These are phyloP conservation scores for Lepidocyrtoides sp. DNA, from an alignment of 2,888 invertebrate species.

Conservation along the genomic window DNA sequence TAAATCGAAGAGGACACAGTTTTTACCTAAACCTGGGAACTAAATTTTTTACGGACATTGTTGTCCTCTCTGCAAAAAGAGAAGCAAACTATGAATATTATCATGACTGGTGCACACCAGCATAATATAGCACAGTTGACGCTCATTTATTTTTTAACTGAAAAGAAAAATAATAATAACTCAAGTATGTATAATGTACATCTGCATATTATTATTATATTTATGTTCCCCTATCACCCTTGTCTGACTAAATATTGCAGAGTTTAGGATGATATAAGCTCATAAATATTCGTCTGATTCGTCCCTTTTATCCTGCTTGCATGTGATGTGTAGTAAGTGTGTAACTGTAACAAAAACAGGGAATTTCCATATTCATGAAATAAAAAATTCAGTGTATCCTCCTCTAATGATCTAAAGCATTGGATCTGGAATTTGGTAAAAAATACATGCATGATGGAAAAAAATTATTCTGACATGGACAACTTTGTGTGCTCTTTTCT, in stretches of 20 bases:
- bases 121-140: not conserved
- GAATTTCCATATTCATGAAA: constrained; percentile 60
- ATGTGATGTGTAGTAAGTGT: not conserved
- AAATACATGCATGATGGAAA: not conserved
- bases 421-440: constrained; percentile 22
- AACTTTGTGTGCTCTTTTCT: constrained; percentile 22
- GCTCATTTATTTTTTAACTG: constrained; percentile 20
- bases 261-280: not conserved
- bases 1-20: constrained; percentile 68
- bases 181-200: constrained; percentile 5
- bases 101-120: too few species aligned
- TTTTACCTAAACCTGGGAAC: constrained; percentile 57
- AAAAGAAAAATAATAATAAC: constrained; percentile 1
- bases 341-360: constrained; percentile 64
- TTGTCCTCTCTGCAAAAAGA: too few species aligned
- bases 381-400: constrained; percentile 65
- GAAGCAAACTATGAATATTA: too few species aligned
- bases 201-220: constrained; percentile 6
- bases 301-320: constrained; percentile 45
- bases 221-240: not conserved
- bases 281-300: constrained; percentile 72
- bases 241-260: not conserved
- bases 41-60: constrained; percentile 52
- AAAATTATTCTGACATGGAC: too few species aligned
- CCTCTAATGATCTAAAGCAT: constrained; percentile 53